Conservation (phyloP, 2,888 invertebrate genomes). For the Hypomecis punctinalis region DNA sequence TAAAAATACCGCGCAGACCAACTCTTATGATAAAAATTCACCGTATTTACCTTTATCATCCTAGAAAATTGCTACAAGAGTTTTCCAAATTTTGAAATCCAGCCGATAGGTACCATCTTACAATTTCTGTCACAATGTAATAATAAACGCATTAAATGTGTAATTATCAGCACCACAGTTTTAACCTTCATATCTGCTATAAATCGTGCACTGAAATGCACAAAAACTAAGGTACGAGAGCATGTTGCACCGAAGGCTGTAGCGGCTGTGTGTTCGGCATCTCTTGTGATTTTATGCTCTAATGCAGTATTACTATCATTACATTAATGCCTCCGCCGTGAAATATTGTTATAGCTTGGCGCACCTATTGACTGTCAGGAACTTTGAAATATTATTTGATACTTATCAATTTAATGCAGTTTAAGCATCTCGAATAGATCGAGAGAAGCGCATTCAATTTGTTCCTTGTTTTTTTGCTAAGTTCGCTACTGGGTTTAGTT, state of each 20-base stretch:
- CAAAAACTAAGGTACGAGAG: constrained; percentile 2
- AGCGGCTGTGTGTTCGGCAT: constrained; percentile 26
- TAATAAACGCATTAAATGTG: no score
- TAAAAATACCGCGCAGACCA: no score
- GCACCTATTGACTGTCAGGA: constrained; percentile 43
- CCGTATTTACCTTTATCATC: no score
- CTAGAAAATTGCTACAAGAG: no score
- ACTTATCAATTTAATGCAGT: constrained; percentile 31
- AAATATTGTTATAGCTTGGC: constrained; percentile 53
- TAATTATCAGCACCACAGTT: no score
- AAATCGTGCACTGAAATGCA: not conserved
- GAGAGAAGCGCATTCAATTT: constrained; percentile 24
- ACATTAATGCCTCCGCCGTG: constrained; percentile 53
- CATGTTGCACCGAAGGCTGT: not conserved
- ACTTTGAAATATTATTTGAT: constrained; percentile 43
- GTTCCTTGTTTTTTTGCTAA: constrained; percentile 16
- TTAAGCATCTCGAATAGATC: constrained; percentile 23
- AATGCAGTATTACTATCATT: constrained; percentile 55
- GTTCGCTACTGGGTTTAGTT: constrained; percentile 7
- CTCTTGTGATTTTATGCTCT: constrained; percentile 44
- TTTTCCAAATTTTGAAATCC: no score
- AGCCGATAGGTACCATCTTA: not conserved
- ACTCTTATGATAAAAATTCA: no score
- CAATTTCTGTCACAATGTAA: no score
- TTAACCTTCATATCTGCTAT: not conserved